Base-by-base conservation (phyloP, 1,140 invertebrate genomes). In the Solenopsis fugax region DNA sequence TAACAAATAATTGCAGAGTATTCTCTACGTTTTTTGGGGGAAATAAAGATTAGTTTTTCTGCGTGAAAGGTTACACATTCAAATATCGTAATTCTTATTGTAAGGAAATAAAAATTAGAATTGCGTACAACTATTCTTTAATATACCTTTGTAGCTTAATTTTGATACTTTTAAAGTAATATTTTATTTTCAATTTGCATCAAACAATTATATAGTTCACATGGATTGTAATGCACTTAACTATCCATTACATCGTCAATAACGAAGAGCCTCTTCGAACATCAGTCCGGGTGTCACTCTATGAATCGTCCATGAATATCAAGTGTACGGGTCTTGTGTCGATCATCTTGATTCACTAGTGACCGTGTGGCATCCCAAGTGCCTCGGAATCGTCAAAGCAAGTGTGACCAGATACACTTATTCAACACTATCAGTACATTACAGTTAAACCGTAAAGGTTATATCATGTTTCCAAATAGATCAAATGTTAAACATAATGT, bases 321-420 rank as follows among this genome's bases (percentile, higher is more conserved):
- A 88, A 89, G 85, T 77, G 78, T 56, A 65, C 58, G 54, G 88
- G 34, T 52, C 88, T 84, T 73, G 71, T 87, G 88, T 90, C 88
- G 89, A 73, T 90, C 89, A 87, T 77, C 81, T 86, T 90, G 85
- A 72, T 89, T 73, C 85, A 67, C 71, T 73, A 87, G 62, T 89
- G 88, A 87, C 21, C 76, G 48, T 50, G 34, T 73, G 89, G 86
- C 75, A 78, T 78, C 48, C 87, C 85, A 52, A 87, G 85, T 67
- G 24, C 16, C 13, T 86, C 29, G 21, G 29, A 80, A 60, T 87
- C 65, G 77, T 89, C 85, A 85, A 89, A 89, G 88, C 64, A 89
- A 84, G 77, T 41, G 62, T 86, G 65, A 54, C 13, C 65, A 54
- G 29, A n/a, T 41, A 56, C 34, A 67, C 48, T 80, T 71, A 81